phyloP scores from a whole-genome alignment of 2,888 invertebrate genomes.

The Drosophila testacea region DNA sequence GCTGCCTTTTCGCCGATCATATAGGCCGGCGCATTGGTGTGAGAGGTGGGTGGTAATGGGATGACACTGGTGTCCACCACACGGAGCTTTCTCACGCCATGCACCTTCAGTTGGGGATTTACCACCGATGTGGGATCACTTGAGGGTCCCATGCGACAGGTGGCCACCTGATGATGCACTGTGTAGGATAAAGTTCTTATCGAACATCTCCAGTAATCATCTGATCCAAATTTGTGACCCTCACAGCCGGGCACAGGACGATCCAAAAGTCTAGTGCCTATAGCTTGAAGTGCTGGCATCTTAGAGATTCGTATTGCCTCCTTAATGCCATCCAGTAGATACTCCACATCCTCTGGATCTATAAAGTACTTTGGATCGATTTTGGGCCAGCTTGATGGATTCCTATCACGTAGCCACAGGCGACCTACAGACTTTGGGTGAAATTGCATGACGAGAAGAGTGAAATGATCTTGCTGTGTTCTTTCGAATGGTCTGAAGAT shows the following conservation, averaged over 20 bases:
- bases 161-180: slow-evolving; percentile 89
- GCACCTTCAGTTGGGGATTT: slow-evolving; percentile 87
- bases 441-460: slow-evolving; percentile 89
- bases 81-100: slow-evolving; percentile 87
- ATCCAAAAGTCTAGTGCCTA: slow-evolving; percentile 86
- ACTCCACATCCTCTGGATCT: slow-evolving; percentile 85
- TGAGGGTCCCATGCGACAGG: slow-evolving; percentile 90
- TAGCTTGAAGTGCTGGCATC: slow-evolving; percentile 87
- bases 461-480: slow-evolving; percentile 86
- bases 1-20: slow-evolving; percentile 91
- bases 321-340: slow-evolving; percentile 87
- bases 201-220: slow-evolving; percentile 90
- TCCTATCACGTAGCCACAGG: slow-evolving; percentile 88
- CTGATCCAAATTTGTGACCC: slow-evolving; percentile 86
- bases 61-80: slow-evolving; percentile 90
- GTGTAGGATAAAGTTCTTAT: slow-evolving; percentile 87
- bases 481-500: slow-evolving; percentile 87
- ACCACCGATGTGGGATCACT: slow-evolving; percentile 88
- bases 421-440: slow-evolving; percentile 91
- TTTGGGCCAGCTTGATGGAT: slow-evolving; percentile 87
- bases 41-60: slow-evolving; percentile 88
- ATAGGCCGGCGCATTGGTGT: slow-evolving; percentile 89
- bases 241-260: slow-evolving; percentile 87
- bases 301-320: slow-evolving; percentile 87
- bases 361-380: slow-evolving; percentile 88